phyloP scores from a whole-genome alignment of 2,888 invertebrate species.

The Thera obeliscata region DNA sequence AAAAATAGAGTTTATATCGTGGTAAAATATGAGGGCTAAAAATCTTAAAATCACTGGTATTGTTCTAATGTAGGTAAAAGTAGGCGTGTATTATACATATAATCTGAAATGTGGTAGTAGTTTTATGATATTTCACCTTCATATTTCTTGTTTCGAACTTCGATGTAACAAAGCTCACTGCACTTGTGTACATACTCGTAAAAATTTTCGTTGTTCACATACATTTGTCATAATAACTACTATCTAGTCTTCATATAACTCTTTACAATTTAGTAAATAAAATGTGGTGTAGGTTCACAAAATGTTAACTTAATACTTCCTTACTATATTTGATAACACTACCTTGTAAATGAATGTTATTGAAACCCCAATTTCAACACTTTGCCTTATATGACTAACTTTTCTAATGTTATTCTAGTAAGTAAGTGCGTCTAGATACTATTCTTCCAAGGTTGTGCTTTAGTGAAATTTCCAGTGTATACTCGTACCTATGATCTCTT shows the following conservation, averaged over 20 bases:
- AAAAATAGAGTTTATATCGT: not conserved
- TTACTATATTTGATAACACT: constrained; percentile 8
- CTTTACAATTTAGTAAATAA: not conserved
- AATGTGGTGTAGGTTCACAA: not conserved
- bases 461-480: constrained; percentile 77
- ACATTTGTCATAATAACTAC: not conserved
- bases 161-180: not conserved
- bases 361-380: constrained; percentile 79
- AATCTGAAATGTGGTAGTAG: constrained; percentile 17
- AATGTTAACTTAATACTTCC: constrained; percentile 4
- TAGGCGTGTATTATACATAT: constrained; percentile 6
- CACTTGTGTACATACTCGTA: constrained; percentile 1
- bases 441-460: constrained; percentile 85
- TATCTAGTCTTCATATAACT: not conserved
- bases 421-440: constrained; percentile 81
- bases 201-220: not conserved
- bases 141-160: not conserved
- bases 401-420: constrained; percentile 77
- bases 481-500: constrained; percentile 45
- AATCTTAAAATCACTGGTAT: not conserved
- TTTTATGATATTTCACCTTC: constrained; percentile 10
- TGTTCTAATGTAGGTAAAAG: constrained; percentile 10
- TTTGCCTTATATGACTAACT: constrained; percentile 81
- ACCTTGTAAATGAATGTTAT: constrained; percentile 59
- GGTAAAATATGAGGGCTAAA: not conserved